Evolutionary conservation across 2,888 invertebrate genomes (phyloP).

Genomic region (Dione juno): DNA sequence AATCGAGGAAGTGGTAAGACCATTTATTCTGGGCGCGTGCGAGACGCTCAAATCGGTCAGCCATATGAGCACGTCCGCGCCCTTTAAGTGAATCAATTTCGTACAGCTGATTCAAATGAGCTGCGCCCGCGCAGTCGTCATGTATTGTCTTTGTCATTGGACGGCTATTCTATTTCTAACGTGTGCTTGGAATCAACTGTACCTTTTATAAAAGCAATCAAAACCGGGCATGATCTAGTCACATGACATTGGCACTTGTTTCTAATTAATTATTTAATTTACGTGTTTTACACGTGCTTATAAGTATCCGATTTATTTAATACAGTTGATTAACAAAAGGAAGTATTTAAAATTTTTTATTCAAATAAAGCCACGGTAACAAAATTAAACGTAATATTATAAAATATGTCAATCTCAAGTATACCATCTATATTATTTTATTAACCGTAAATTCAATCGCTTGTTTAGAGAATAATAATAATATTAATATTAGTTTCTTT

Average conservation of each 20-base stretch:
- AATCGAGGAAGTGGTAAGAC: conserved; percentile 36
- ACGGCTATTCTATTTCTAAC: conserved; percentile 61
- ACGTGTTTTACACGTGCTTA: conserved; percentile 21
- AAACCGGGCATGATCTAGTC: conserved; percentile 47
- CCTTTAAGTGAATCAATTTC: conserved; percentile 63
- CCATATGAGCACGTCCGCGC: conserved; percentile 40
- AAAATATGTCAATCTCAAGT: background rate
- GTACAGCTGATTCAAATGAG: conserved; percentile 71
- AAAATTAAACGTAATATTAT: too few relatives aligned
- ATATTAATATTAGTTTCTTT: too few relatives aligned
- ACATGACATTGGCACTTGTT: conserved; percentile 64
- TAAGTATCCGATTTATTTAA: conserved; percentile 14
- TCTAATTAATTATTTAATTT: conserved; percentile 40
- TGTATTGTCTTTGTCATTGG: conserved; percentile 70
- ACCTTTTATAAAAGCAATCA: conserved; percentile 52
- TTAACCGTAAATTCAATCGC: too few relatives aligned
- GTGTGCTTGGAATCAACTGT: conserved; percentile 66
- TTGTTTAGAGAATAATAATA: too few relatives aligned
- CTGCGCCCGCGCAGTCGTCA: conserved; percentile 48
- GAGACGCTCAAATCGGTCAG: conserved; percentile 46
- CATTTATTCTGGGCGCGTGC: conserved; percentile 43
- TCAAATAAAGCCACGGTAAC: too few relatives aligned
- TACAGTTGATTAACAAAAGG: background rate
- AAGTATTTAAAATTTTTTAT: background rate
- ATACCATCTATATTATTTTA: background rate